Percentiles rank a stretch among this genome's conserved stretches.
Evolutionary conservation across 1,140 invertebrate genomes (phyloP).

Genomic region (Prorops nasuta): DNA sequence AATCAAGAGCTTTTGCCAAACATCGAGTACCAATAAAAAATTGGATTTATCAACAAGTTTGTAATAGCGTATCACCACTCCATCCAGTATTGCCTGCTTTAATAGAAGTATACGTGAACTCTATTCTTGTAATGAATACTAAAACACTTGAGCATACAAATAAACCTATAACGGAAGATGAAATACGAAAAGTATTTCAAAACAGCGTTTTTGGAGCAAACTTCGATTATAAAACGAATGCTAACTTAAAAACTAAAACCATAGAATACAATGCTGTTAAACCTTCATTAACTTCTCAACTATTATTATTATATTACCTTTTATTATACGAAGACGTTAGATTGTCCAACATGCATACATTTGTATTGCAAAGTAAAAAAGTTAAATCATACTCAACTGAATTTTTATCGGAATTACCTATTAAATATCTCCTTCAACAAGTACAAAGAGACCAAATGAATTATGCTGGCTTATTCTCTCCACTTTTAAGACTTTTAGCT

Average conservation of each 20-base stretch:
- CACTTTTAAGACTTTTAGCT: conserved; percentile 79
- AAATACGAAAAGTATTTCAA: conserved; percentile 84
- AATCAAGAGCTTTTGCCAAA: conserved; percentile 93
- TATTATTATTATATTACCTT: conserved; percentile 89
- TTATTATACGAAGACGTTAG: conserved; percentile 91
- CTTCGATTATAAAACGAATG: conserved; percentile 62
- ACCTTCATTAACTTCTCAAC: conserved; percentile 80
- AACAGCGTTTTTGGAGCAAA: conserved; percentile 72
- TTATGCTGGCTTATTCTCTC: conserved; percentile 85
- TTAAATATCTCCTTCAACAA: conserved; percentile 91
- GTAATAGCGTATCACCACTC: conserved; percentile 78
- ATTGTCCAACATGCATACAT: conserved; percentile 73
- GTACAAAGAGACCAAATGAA: conserved; percentile 89
- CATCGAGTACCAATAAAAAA: conserved; percentile 92
- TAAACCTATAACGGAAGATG: conserved; percentile 86
- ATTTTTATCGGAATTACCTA: conserved; percentile 87
- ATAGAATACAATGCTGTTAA: conserved; percentile 61
- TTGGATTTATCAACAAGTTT: conserved; percentile 95
- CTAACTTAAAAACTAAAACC: conserved; percentile 54
- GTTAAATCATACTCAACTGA: conserved; percentile 85
- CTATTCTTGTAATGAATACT: conserved; percentile 78
- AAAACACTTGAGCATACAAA: conserved; percentile 79
- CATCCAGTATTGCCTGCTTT: conserved; percentile 92
- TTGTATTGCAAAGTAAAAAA: conserved; percentile 69
- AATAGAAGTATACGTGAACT: conserved; percentile 94